These are phyloP conservation scores for Rynchops niger DNA, from an alignment of 2,113 vertebrate genomes.

Conservation along the genomic window DNA sequence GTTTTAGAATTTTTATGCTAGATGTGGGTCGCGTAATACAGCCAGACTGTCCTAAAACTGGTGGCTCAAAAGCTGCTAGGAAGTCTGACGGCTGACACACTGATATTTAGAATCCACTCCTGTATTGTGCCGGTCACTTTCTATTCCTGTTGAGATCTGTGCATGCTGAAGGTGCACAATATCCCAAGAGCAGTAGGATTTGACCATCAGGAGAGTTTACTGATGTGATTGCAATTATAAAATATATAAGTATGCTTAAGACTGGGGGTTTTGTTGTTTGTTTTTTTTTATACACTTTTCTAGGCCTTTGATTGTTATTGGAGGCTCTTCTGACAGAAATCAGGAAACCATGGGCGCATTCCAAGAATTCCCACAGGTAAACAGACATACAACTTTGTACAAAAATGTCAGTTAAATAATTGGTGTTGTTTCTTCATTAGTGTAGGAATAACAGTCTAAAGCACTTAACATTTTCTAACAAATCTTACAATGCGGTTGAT, in stretches of 20 bases:
- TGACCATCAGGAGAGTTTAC: neutral
- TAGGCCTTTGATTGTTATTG: slow-evolving; percentile 94
- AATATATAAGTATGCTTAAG: neutral
- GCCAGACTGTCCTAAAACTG: neutral
- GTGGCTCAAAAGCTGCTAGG: neutral
- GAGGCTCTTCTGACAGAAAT: slow-evolving; percentile 89
- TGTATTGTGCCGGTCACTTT: neutral
- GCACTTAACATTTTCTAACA: neutral
- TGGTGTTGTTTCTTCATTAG: neutral
- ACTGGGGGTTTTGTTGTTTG: neutral
- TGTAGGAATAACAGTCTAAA: neutral
- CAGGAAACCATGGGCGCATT: slow-evolving; percentile 96
- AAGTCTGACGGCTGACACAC: accelerated
- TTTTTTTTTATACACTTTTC: neutral
- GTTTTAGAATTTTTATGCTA: neutral
- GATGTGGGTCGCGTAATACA: neutral
- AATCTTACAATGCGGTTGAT: neutral
- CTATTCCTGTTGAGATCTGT: neutral
- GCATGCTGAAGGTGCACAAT: neutral
- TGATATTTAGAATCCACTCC: neutral
- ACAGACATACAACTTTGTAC: neutral
- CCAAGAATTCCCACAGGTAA: slow-evolving; percentile 97
- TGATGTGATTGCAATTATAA: neutral
- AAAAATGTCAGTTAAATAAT: neutral
- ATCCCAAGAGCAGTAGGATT: neutral